Evolutionary conservation across 2,888 invertebrate genomes (phyloP).

Genomic region (Nomada fabriciana): DNA sequence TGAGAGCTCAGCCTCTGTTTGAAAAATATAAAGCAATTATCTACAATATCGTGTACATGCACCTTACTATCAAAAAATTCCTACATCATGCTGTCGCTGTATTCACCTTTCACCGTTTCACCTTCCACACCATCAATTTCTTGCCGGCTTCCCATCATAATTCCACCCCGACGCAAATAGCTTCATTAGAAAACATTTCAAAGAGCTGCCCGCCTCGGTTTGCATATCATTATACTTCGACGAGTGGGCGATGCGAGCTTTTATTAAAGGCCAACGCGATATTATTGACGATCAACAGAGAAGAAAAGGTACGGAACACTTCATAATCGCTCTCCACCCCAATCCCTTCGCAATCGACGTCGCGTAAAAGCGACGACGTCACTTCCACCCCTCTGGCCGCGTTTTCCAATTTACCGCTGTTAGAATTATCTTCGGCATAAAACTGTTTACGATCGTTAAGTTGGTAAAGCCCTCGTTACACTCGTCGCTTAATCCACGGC

Average conservation of each 20-base stretch:
- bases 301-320: background rate
- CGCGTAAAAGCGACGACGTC: conserved; percentile 10
- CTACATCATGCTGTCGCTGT: too few species aligned
- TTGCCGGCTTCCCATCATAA: background rate
- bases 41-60: too few species aligned
- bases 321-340: background rate
- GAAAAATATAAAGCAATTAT: background rate
- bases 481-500: conserved; percentile 35
- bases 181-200: background rate
- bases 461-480: conserved; percentile 21
- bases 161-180: background rate
- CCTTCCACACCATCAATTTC: background rate
- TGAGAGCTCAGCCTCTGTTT: too few species aligned
- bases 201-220: background rate
- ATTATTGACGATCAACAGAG: conserved; percentile 24
- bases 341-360: background rate
- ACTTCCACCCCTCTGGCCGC: background rate
- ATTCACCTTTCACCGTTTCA: background rate
- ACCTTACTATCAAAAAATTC: too few species aligned
- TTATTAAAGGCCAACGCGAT: conserved; percentile 15
- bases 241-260: background rate
- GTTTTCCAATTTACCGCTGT: conserved; percentile 38
- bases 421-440: conserved; percentile 44
- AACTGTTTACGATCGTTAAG: conserved; percentile 53
- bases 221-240: conserved; percentile 8